These are phyloP conservation scores for Natator depressus DNA, from an alignment of 2,113 vertebrate species.

Conservation along the genomic window DNA sequence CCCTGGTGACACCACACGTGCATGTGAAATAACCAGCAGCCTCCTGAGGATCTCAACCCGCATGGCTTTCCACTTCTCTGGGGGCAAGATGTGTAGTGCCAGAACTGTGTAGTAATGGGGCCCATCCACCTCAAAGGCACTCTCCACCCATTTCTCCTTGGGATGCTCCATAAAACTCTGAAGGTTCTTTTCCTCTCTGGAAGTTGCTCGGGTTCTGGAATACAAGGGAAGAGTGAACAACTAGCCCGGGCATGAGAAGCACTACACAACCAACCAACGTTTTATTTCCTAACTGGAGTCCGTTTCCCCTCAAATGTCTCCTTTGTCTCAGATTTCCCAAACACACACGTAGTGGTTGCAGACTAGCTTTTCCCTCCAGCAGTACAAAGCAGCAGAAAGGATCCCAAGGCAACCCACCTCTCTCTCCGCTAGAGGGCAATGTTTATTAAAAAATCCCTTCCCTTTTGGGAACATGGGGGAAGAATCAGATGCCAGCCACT, in stretches of 20 bases:
- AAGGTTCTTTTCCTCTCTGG: slow-evolving; percentile 96
- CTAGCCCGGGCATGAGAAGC: background rate
- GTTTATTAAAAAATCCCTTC: background rate
- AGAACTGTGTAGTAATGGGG: slow-evolving; percentile 94
- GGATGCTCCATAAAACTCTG: slow-evolving; percentile 97
- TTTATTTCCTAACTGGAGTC: background rate
- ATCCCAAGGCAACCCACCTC: background rate
- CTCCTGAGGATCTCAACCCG: slow-evolving; percentile 89
- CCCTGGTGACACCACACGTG: slow-evolving; percentile 87
- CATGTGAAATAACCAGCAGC: slow-evolving; percentile 89
- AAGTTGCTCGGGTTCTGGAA: slow-evolving; percentile 93
- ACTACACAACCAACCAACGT: background rate
- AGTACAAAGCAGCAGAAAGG: background rate
- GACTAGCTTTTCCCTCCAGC: background rate
- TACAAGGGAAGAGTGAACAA: background rate
- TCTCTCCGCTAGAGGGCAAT: fast-evolving
- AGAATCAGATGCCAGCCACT: background rate
- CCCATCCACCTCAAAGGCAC: slow-evolving; percentile 95
- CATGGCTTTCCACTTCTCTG: slow-evolving; percentile 88
- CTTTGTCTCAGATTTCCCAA: background rate
- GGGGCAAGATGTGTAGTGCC: slow-evolving; percentile 92
- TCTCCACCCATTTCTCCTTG: slow-evolving; percentile 96
- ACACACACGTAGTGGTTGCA: background rate
- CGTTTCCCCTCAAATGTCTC: background rate
- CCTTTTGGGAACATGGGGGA: background rate